These are phyloP conservation scores for Amiota minor DNA, from an alignment of 2,888 invertebrate genomes.

Conservation along the genomic window DNA sequence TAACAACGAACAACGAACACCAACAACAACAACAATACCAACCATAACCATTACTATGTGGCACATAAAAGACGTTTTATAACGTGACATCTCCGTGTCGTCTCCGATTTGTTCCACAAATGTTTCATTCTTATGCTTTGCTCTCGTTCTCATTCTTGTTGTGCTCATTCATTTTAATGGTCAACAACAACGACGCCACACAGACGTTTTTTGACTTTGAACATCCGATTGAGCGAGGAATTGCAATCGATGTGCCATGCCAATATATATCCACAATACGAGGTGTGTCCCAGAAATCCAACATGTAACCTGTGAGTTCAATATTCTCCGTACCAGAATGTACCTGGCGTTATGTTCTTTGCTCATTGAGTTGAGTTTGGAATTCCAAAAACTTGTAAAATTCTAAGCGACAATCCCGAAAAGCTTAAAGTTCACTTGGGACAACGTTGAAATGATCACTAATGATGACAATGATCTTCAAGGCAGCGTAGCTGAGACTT, in stretches of 20 bases:
- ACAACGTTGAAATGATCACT: too few species aligned
- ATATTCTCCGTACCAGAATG: too few species aligned
- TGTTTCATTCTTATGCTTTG: slow-evolving; percentile 5
- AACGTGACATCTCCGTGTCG: background rate
- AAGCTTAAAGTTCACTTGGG: too few species aligned
- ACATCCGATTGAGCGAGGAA: slow-evolving; percentile 64
- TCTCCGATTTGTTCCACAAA: background rate
- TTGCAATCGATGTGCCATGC: slow-evolving; percentile 40
- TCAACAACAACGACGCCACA: slow-evolving; percentile 45
- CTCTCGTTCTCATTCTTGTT: slow-evolving; percentile 10
- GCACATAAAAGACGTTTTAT: background rate
- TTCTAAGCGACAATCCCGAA: too few species aligned
- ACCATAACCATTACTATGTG: too few species aligned
- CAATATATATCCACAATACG: slow-evolving; percentile 4
- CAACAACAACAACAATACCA: background rate
- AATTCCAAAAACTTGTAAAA: too few species aligned
- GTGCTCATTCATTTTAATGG: slow-evolving; percentile 27
- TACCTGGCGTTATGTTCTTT: too few species aligned
- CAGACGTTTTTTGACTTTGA: slow-evolving; percentile 66
- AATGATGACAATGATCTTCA: too few species aligned
- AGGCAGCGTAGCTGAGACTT: too few species aligned
- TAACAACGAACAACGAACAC: background rate
- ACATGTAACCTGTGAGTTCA: too few species aligned
- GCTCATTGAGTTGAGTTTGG: too few species aligned
- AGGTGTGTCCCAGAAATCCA: too few species aligned